phyloP scores from a whole-genome alignment of 2,888 invertebrate species.

The Polydrusus cervinus region DNA sequence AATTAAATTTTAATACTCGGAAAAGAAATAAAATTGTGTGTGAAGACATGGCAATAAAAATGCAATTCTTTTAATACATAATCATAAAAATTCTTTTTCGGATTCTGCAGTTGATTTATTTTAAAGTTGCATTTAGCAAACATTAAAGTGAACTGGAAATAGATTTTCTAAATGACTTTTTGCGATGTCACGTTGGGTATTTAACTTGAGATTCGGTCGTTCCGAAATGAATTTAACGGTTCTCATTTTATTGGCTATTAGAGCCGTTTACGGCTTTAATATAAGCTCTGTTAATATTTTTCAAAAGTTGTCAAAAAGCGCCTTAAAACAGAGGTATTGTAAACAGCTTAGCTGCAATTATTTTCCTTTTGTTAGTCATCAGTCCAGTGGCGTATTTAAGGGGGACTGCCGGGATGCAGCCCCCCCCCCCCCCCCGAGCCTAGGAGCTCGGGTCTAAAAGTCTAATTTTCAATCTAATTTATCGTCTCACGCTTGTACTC shows the following conservation, averaged over 20 bases:
- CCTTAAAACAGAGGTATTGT: not conserved
- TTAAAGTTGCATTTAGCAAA: constrained; percentile 17
- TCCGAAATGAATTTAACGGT: constrained; percentile 34
- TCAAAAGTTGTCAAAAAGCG: constrained; percentile 9
- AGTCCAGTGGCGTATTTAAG: no score
- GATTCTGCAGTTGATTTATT: constrained; percentile 7
- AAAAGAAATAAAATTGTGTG: not conserved
- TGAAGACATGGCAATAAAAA: not conserved
- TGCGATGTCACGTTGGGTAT: constrained; percentile 34
- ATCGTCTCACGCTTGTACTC: no score
- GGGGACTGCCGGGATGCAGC: no score
- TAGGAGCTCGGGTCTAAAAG: no score
- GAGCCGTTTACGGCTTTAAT: not conserved
- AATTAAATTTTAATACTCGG: not conserved
- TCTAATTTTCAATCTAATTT: no score
- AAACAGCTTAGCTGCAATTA: not conserved
- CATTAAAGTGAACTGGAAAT: constrained; percentile 34
- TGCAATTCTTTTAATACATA: not conserved
- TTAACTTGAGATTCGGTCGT: constrained; percentile 24
- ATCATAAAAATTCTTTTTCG: constrained; percentile 6
- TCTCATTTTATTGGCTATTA: constrained; percentile 31
- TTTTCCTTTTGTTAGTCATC: no score
- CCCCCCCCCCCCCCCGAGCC: no score
- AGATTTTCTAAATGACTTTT: constrained; percentile 36
- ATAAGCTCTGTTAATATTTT: constrained; percentile 1